Base-by-base conservation (phyloP, 2,113 vertebrate genomes). In the Coturnix japonica region DNA sequence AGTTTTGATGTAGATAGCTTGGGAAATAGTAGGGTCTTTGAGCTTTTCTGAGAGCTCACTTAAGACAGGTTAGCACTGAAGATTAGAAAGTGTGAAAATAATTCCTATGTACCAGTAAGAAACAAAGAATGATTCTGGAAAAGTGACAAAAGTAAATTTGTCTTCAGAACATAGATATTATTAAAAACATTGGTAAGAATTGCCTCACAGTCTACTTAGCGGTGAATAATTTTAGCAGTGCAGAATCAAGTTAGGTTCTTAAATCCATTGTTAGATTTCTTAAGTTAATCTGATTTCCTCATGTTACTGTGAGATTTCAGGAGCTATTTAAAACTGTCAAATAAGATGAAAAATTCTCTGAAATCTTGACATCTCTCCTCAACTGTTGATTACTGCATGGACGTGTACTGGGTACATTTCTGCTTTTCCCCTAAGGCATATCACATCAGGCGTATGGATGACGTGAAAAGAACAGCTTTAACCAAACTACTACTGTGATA, bases 1-100 rank as follows among this genome's bases (percentile, higher is more conserved):
- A 95, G 74, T 95, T 87, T 91, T 89, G 89, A 84, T 96, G 91
- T 64, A 93, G 95, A 84, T 91, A 90, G 87, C 83, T 93, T 81
- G 69, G 67, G 69, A 91, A 97, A 96, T 61, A 85, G 75, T 46
- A 81, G 33, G 64, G 64, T 92, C 91, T 97, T 96, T 82, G 91
- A 97, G 88, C 78, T 85, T 80, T 94, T 96, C 72, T 84, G 92
- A 91, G 77, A 94, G 77, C 71, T 92, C 47, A 14, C 84, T 92
- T 89, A 93, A 91, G 61, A 89, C 51, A 93, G 56, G 51, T 88
- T 95, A 79, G 53, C 67, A 92, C 61, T 21, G 78, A 87, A 96
- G 73, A 80, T 6, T 93, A 65, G 85, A 94, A 76, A 15, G n/a
- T 88, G 26, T 66, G 82, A 95, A 96, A 77, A 60, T 89, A 93